A percentile compares a stretch with the other conserved stretches of the same genome.
These are phyloP conservation scores for Carcinoscorpius rotundicauda DNA, from an alignment of 1,140 invertebrate genomes.

Conservation along the genomic window DNA sequence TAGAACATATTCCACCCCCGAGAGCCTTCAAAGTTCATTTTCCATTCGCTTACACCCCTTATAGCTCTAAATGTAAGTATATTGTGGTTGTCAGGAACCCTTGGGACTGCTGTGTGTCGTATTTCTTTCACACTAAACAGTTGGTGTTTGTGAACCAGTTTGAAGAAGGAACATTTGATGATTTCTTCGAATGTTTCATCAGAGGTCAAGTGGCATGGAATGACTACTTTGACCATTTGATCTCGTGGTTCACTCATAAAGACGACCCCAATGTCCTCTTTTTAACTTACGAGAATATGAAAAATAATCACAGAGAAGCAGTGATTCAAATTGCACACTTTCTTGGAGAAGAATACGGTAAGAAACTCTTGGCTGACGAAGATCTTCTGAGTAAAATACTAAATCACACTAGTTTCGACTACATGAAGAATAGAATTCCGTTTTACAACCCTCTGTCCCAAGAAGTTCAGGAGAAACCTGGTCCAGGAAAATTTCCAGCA, in stretches of 20 bases:
- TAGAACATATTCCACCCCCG: neutral
- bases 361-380: neutral
- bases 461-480: too few species aligned
- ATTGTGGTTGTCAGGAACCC: constrained; percentile 10
- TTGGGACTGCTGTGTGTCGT: constrained; percentile 10
- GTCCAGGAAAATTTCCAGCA: too few species aligned
- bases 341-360: constrained; percentile 24
- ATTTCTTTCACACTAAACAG: constrained; percentile 9
- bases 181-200: constrained; percentile 30
- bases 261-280: constrained; percentile 29
- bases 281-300: constrained; percentile 20
- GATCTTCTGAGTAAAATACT: too few species aligned
- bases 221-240: constrained; percentile 30
- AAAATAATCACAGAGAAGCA: neutral
- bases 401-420: neutral
- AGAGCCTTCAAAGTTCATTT: constrained; percentile 8
- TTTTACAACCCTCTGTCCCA: too few species aligned
- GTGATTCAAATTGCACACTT: constrained; percentile 26
- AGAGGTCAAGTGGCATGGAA: constrained; percentile 29
- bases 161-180: constrained; percentile 28
- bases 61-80: constrained; percentile 8
- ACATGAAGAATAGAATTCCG: constrained; percentile 1
- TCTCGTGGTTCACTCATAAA: constrained; percentile 25
- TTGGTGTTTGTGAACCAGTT: neutral
- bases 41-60: constrained; percentile 5